phyloP scores from a whole-genome alignment of 2,888 invertebrate species.

The Dicycla oo region DNA sequence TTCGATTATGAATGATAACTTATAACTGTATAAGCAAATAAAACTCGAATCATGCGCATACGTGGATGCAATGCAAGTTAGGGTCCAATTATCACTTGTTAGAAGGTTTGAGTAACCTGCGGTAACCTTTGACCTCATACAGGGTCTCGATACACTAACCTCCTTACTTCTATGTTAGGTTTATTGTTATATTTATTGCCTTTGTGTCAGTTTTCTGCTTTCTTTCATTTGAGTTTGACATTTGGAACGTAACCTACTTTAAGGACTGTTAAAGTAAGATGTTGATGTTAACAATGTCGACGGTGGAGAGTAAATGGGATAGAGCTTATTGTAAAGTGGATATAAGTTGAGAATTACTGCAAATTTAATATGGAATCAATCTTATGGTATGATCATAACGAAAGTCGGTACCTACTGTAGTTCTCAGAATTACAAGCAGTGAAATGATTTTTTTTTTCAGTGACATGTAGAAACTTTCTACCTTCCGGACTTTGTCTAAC shows the following conservation, averaged over 20 bases:
- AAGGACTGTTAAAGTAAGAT: constrained; percentile 39
- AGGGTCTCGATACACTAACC: constrained; percentile 78
- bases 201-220: constrained; percentile 50
- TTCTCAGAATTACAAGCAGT: neutral
- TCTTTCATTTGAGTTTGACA: constrained; percentile 60
- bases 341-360: neutral
- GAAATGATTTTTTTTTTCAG: neutral
- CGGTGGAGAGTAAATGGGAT: constrained; percentile 28
- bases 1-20: constrained; percentile 38
- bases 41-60: constrained; percentile 79
- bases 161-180: constrained; percentile 57
- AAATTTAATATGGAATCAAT: neutral
- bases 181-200: constrained; percentile 54
- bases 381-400: neutral
- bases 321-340: neutral
- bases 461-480: neutral
- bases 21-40: constrained; percentile 56
- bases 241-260: constrained; percentile 55
- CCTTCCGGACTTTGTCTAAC: too few relatives aligned
- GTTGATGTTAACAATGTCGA: constrained; percentile 36
- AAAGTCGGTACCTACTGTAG: neutral
- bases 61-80: constrained; percentile 77
- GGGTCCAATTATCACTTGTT: constrained; percentile 83
- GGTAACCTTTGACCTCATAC: constrained; percentile 80
- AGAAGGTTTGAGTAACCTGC: constrained; percentile 72